phyloP scores from a whole-genome alignment of 2,113 vertebrate species.

The Ophthalmolycus amberensis region DNA sequence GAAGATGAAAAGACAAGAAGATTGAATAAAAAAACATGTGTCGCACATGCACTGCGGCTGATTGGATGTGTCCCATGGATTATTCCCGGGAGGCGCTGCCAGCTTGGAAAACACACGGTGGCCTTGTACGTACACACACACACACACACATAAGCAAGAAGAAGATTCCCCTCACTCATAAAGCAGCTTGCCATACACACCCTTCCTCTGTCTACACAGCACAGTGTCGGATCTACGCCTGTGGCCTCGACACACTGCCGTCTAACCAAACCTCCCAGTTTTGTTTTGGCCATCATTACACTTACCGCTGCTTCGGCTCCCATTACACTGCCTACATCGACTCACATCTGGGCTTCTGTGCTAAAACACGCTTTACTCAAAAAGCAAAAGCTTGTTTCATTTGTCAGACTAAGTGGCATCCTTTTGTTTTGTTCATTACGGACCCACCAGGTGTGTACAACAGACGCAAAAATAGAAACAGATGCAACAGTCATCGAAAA shows the following conservation, averaged over 20 bases:
- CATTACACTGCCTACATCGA: constrained; percentile 38
- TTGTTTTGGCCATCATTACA: constrained; percentile 54
- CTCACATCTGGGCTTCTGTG: constrained; percentile 55
- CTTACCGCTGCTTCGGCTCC: constrained; percentile 43
- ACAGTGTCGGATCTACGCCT: constrained; percentile 54
- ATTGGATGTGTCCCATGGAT: constrained; percentile 89
- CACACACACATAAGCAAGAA: constrained; percentile 23
- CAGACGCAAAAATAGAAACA: constrained; percentile 72
- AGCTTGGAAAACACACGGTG: constrained; percentile 59
- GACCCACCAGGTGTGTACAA: constrained; percentile 73
- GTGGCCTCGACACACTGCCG: constrained; percentile 49
- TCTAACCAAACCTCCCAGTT: constrained; percentile 64
- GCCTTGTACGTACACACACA: constrained; percentile 22
- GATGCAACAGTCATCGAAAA: constrained; percentile 71
- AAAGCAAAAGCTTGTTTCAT: constrained; percentile 56
- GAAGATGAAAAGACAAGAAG: constrained; percentile 96
- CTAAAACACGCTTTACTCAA: constrained; percentile 39
- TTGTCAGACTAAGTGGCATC: constrained; percentile 62
- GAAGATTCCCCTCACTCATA: constrained; percentile 60
- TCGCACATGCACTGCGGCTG: constrained; percentile 86
- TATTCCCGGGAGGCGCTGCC: constrained; percentile 70
- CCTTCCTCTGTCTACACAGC: constrained; percentile 47
- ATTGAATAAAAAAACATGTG: constrained; percentile 91
- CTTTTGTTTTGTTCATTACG: constrained; percentile 65
- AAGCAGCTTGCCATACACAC: constrained; percentile 51